These are phyloP conservation scores for Drosophila greeni DNA, from an alignment of 2,888 invertebrate genomes.

Conservation along the genomic window DNA sequence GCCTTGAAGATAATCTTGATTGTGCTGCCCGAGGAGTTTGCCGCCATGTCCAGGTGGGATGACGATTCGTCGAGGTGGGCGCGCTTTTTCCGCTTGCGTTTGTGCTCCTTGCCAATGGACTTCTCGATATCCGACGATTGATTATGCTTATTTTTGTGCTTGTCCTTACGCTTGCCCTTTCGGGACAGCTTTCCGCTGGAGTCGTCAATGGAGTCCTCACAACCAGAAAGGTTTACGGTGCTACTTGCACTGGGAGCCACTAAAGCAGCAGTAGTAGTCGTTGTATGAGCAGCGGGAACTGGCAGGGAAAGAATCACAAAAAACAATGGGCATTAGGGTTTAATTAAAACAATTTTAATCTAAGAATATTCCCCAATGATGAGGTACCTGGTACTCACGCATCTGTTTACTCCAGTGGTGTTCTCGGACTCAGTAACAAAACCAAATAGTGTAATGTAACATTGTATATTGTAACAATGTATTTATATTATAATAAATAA, in stretches of 20 bases:
- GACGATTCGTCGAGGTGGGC: conserved; percentile 80
- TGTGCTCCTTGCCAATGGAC: conserved; percentile 86
- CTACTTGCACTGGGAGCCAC: conserved; percentile 46
- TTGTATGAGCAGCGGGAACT: conserved; percentile 39
- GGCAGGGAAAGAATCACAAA: neutral
- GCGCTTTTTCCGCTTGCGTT: conserved; percentile 88
- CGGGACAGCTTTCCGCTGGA: conserved; percentile 76
- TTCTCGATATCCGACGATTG: conserved; percentile 80
- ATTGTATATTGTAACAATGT: neutral
- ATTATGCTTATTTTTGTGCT: conserved; percentile 85
- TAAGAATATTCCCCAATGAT: neutral
- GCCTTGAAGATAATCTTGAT: conserved; percentile 86
- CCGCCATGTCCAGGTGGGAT: conserved; percentile 37
- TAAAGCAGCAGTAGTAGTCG: conserved; percentile 44
- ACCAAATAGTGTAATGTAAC: neutral
- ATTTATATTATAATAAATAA: neutral
- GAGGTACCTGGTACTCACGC: conserved; percentile 7
- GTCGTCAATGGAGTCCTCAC: conserved; percentile 65
- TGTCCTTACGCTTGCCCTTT: conserved; percentile 86
- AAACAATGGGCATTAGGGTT: neutral
- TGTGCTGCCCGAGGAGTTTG: conserved; percentile 76
- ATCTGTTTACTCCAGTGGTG: neutral
- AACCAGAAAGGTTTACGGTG: conserved; percentile 47
- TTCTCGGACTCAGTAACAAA: neutral
- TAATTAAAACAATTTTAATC: too few species aligned